Base-by-base conservation (phyloP, 2,113 vertebrate genomes). In the Syngnathus typhle region DNA sequence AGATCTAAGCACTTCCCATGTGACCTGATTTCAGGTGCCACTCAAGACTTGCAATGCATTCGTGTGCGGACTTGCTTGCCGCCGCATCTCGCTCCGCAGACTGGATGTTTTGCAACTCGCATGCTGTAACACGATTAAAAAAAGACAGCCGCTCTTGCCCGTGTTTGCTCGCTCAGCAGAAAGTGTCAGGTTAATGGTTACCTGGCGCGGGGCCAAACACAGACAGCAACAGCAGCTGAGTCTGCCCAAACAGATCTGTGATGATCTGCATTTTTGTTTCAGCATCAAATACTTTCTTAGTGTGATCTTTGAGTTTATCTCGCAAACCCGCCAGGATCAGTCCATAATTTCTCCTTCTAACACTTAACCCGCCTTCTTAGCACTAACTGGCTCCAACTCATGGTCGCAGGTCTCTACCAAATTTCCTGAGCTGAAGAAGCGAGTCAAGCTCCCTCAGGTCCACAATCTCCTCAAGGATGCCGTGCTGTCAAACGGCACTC, bases 361-460 rank as follows among this genome's bases (percentile, higher is more conserved):
- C 7, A 7, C 41, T 1, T 18, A 52, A 58, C 27, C 23, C 3
- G 13, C 5, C 4, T 7, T 19, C 5, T 36, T 12, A 23, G n/a
- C 27, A 32, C 27, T 15, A 32, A 55, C 52, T 11, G 7, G 15
- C 7, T 10, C 3, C 5, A 10, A 21, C 52, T 7, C 65, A 60
- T 81, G 52, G 64, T 72, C 76, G 16, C 81, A 87, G 77, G 74
- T 72, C n/a, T 75, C 83, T 38, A 84, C 83, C 11, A 85, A 82
- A 75, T 76, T 71, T 38, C 74, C 68, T 0, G 74, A 77, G 61
- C 59, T 84, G 59, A 89, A 88, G 75, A 89, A 84, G 74, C 80
- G 73, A 63, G 73, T 27, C 13, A 81, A 1, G 52, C 54, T 0
- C 0, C 46, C 72, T 66, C 81, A 90, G 0, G 4, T 65, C 71